Conservation (phyloP, 2,797 vertebrate species). For the Kryptolebias ocellatus region DNA sequence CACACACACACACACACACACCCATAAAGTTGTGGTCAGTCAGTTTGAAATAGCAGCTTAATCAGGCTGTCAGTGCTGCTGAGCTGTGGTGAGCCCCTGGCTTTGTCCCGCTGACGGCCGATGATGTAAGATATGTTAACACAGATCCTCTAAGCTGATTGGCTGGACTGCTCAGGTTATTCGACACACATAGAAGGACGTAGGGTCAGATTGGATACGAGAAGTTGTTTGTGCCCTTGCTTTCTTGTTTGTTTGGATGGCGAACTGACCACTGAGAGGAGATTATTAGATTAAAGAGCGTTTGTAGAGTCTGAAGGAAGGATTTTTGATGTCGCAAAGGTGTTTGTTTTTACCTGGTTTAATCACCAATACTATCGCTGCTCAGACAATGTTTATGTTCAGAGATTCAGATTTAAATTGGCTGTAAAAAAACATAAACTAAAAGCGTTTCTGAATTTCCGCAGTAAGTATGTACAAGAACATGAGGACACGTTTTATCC, state of each 20-base stretch:
- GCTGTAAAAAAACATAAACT: too few relatives aligned
- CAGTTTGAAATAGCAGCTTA: slow-evolving; percentile 70
- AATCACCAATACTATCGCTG: background rate
- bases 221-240: slow-evolving; percentile 34
- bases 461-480: too few relatives aligned
- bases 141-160: slow-evolving; percentile 66
- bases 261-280: background rate
- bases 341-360: background rate
- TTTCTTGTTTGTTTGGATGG: slow-evolving; percentile 25
- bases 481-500: too few relatives aligned
- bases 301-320: background rate
- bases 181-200: slow-evolving; percentile 37
- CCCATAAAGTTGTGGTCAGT: slow-evolving; percentile 26
- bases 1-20: background rate
- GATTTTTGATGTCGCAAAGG: background rate
- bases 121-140: slow-evolving; percentile 54
- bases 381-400: background rate
- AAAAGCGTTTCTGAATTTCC: too few relatives aligned
- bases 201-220: slow-evolving; percentile 26
- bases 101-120: slow-evolving; percentile 46
- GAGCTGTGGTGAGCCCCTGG: slow-evolving; percentile 45
- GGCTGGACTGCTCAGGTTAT: slow-evolving; percentile 42
- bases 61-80: slow-evolving; percentile 51
- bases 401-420: too few relatives aligned
- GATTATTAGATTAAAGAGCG: background rate